These are phyloP conservation scores for Plagodis dolabraria DNA, from an alignment of 2,888 invertebrate genomes.

Conservation along the genomic window DNA sequence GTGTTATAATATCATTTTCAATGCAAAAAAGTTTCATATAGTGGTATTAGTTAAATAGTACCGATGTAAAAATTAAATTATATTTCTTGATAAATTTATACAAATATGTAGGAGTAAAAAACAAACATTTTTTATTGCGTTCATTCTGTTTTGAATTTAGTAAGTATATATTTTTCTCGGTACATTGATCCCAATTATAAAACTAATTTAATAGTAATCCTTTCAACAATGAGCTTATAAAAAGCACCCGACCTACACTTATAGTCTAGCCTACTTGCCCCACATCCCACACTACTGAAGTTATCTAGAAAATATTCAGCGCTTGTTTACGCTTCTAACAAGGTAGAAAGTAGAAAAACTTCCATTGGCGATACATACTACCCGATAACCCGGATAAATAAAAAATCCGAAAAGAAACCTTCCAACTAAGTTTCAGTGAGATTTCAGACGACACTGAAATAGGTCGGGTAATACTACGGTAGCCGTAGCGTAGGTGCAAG, in stretches of 20 bases:
- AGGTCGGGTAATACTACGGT: conserved; percentile 72
- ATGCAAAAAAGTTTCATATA: too few relatives aligned
- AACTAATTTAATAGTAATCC: conserved; percentile 1
- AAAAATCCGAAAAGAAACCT: neutral
- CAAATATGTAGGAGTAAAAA: too few relatives aligned
- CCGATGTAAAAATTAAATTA: too few relatives aligned
- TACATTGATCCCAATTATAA: neutral
- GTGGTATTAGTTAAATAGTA: too few relatives aligned
- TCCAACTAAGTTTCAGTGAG: conserved; percentile 1
- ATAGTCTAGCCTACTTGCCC: neutral
- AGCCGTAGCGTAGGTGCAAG: conserved; percentile 51
- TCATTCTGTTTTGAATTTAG: too few relatives aligned
- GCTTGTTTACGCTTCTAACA: conserved; percentile 56
- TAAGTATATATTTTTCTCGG: too few relatives aligned
- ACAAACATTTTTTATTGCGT: too few relatives aligned
- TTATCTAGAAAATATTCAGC: conserved; percentile 51
- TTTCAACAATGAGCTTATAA: conserved; percentile 4
- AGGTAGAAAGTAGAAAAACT: conserved; percentile 51
- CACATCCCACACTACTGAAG: conserved; percentile 5
- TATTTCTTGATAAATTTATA: too few relatives aligned
- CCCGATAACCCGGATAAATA: conserved; percentile 35
- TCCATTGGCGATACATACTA: conserved; percentile 27
- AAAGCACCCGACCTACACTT: conserved; percentile 2
- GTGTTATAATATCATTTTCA: too few relatives aligned
- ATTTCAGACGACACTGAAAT: conserved; percentile 33